Conservation (phyloP, 1,140 invertebrate genomes). For the Sitobion miscanthi region DNA sequence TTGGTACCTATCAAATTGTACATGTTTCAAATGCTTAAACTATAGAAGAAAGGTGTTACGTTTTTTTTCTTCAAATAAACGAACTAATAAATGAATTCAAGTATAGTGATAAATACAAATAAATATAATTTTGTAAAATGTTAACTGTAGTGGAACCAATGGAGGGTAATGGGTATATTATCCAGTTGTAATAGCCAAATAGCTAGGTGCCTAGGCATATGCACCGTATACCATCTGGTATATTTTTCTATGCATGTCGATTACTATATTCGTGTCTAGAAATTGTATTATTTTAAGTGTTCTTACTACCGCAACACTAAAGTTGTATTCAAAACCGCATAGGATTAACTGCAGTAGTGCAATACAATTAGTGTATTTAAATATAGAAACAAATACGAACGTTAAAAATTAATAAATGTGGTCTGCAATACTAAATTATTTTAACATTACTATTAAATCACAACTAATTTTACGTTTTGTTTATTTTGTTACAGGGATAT, state of each 20-base stretch:
- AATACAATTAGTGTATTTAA: background rate
- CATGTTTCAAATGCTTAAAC: background rate
- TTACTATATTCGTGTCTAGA: background rate
- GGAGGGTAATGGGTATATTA: background rate
- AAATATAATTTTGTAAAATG: background rate
- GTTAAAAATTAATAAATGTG: background rate
- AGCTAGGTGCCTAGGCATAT: too few species aligned
- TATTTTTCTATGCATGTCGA: background rate
- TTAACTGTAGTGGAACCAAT: background rate
- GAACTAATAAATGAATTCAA: background rate
- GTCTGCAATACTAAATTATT: background rate
- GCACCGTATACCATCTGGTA: background rate
- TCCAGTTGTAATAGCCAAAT: background rate
- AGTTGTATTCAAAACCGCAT: background rate
- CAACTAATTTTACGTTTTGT: conserved; percentile 37
- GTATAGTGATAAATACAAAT: background rate
- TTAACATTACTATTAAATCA: background rate
- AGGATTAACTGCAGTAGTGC: background rate
- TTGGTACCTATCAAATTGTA: background rate
- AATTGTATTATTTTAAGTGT: background rate
- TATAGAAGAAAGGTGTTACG: background rate
- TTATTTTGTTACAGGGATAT: conserved; percentile 50
- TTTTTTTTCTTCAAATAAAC: background rate
- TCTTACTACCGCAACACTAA: background rate
- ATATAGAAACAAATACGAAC: background rate